phyloP scores from a whole-genome alignment of 2,888 invertebrate genomes.

The Neuroscelio doddi region DNA sequence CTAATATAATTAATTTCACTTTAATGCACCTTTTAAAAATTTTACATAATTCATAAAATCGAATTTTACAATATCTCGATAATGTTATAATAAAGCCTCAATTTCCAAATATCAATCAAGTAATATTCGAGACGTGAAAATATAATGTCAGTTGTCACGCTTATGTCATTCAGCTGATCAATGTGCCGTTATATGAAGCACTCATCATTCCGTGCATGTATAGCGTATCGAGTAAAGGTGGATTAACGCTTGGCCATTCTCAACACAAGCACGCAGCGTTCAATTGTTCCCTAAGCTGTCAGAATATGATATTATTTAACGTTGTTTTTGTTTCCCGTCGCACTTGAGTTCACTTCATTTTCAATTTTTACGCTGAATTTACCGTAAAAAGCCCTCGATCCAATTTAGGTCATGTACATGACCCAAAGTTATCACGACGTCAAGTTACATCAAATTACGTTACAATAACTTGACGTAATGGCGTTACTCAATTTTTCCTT shows the following conservation, averaged over 20 bases:
- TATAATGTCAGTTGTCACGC: constrained; percentile 29
- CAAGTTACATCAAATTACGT: neutral
- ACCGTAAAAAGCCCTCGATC: too few species aligned
- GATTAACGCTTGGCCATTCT: constrained; percentile 33
- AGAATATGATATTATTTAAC: constrained; percentile 26
- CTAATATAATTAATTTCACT: too few species aligned
- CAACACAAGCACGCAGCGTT: constrained; percentile 19
- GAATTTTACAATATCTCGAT: too few species aligned
- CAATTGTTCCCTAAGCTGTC: constrained; percentile 31
- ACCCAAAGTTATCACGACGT: constrained; percentile 1
- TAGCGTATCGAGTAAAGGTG: constrained; percentile 24
- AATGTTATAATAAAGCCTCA: neutral
- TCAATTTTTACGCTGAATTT: too few species aligned
- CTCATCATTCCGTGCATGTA: constrained; percentile 22
- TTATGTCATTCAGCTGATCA: constrained; percentile 29
- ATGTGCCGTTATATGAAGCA: constrained; percentile 17
- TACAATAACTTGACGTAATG: too few species aligned
- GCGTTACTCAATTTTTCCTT: too few species aligned
- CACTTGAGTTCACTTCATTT: too few species aligned
- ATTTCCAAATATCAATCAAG: constrained; percentile 1
- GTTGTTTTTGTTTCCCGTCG: too few species aligned
- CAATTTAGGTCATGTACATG: too few species aligned
- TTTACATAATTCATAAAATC: too few species aligned
- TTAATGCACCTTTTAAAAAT: too few species aligned
- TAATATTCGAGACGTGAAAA: constrained; percentile 15